These are phyloP conservation scores for Myopa testacea DNA, from an alignment of 2,888 invertebrate genomes.

Conservation along the genomic window DNA sequence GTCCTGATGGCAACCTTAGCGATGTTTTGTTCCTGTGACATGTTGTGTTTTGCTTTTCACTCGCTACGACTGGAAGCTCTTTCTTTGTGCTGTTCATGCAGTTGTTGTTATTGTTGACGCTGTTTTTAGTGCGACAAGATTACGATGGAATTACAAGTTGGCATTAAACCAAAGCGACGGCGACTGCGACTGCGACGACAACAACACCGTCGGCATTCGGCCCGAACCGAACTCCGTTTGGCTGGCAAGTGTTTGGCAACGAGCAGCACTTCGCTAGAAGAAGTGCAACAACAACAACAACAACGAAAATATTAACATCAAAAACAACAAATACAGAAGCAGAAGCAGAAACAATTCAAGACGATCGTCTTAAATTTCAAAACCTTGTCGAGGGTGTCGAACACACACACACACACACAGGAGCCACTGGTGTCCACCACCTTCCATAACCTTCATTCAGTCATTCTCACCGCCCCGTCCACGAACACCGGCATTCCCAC, in stretches of 20 bases:
- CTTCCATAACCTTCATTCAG: too few species aligned
- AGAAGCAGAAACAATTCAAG: slow-evolving; percentile 18
- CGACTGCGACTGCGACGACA: not conserved
- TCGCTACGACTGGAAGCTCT: not conserved
- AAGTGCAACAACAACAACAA: too few species aligned
- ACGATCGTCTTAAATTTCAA: slow-evolving; percentile 30
- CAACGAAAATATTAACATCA: slow-evolving; percentile 18
- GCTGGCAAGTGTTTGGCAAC: slow-evolving; percentile 33
- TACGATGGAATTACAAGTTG: slow-evolving; percentile 35
- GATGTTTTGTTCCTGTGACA: slow-evolving; percentile 28
- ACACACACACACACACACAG: too few species aligned
- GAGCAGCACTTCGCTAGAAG: slow-evolving; percentile 34
- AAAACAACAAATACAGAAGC: not conserved
- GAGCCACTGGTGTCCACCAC: too few species aligned
- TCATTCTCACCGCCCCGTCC: too few species aligned
- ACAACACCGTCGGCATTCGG: not conserved
- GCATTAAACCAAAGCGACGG: slow-evolving; percentile 33
- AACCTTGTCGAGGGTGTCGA: slow-evolving; percentile 1
- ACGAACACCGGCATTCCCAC: too few species aligned
- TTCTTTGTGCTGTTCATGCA: not conserved
- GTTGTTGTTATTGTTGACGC: slow-evolving; percentile 15
- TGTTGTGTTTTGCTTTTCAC: slow-evolving; percentile 1
- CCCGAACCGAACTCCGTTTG: slow-evolving; percentile 7
- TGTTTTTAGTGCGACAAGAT: slow-evolving; percentile 23
- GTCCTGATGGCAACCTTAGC: not conserved